Conservation (phyloP, 1,140 invertebrate genomes). For the Steinernema khuongi region DNA sequence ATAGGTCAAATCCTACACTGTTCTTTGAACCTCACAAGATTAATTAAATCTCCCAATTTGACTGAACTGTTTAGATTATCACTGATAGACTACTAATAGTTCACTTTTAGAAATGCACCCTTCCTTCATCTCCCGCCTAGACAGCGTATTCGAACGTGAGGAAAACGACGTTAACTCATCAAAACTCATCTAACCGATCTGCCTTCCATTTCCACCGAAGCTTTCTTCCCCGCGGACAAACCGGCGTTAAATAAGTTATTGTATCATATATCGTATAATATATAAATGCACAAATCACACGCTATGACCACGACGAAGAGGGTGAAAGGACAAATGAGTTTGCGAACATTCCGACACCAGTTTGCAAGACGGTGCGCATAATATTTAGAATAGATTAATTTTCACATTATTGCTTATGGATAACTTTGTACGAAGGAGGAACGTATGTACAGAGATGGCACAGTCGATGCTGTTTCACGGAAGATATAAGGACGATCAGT, state of each 20-base stretch:
- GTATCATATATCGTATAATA: not conserved
- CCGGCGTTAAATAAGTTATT: constrained; percentile 13
- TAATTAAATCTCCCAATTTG: too few species aligned
- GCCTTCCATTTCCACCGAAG: not conserved
- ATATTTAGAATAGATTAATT: not conserved
- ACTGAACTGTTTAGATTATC: too few species aligned
- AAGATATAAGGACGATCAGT: too few species aligned
- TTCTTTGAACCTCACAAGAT: too few species aligned
- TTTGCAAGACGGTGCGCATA: not conserved
- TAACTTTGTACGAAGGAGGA: not conserved
- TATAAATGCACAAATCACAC: not conserved
- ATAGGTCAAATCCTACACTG: too few species aligned
- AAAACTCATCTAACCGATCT: not conserved
- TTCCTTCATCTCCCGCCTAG: not conserved
- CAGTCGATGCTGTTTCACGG: too few species aligned
- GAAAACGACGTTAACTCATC: not conserved
- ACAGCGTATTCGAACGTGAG: constrained; percentile 5
- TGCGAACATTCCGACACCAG: not conserved
- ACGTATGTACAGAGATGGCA: constrained; percentile 7
- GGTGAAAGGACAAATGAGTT: not conserved
- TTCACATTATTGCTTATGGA: not conserved
- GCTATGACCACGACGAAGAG: not conserved
- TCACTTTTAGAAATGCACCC: not conserved
- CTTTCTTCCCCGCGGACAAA: too few species aligned
- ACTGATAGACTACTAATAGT: too few species aligned